Evolutionary conservation across 1,140 invertebrate genomes (phyloP), one percentile per base, ranked within the genome.

Genomic region (Papilio xuthus): DNA sequence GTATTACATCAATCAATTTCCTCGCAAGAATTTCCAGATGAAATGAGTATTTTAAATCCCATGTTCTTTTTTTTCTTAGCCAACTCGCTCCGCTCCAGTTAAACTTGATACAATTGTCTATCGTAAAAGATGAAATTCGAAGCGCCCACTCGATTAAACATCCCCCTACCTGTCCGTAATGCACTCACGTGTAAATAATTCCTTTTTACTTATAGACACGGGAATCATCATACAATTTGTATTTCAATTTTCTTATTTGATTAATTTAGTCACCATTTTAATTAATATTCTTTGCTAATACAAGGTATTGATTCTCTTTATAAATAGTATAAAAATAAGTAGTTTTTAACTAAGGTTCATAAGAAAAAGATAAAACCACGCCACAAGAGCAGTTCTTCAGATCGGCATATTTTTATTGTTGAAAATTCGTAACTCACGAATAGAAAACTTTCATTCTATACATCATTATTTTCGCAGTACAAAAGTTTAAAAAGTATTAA

Each of bases 121-220:
- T 28, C 56, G 56, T 60, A 60, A 60, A 60, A 60, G 56, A 60
- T 60, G 56, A 60, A 60, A 60, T 60, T 26, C 56, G 56, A 60
- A 60, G 56, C 56, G 56, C 23, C 20, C 56, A 60, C 56, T 60
- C 56, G 56, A 60, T 60, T 26, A 23, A 60, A 60, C 56, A 60
- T 26, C 56, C 56, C 50, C 50, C 50, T 53, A 53, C 18, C 15
- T n/a, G 18, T 60, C 20, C 50, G 50, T 6, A 47, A 10, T 60
- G 56, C 56, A 13, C 23, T 9, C 56, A 60, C 23, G 56, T 60
- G 56, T 26, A 26, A 60, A 9, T 3, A 60, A 60, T 28, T 60
- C 23, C 20, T 60, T 26, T 12, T 26, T 12, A 60, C 56, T 26
- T 53, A n/a, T 53, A 18, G 18, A 20, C 10, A 53, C 18, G 50